These are phyloP conservation scores for Agrochola lota DNA, from an alignment of 2,888 invertebrate species.

Conservation along the genomic window DNA sequence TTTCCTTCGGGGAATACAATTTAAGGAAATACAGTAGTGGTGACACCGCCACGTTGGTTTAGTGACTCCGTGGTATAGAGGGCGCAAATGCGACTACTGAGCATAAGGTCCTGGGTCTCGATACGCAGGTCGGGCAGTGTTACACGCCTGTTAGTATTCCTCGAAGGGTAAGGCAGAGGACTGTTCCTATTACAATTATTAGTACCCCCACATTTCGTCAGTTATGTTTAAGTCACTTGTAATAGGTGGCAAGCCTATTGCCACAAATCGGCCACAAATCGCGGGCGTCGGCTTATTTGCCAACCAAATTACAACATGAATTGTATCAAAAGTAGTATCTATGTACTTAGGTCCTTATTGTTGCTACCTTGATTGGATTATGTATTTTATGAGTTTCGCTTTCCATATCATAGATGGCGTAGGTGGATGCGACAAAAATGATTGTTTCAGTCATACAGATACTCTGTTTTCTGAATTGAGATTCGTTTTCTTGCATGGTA, in stretches of 20 bases:
- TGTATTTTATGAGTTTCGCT: neutral
- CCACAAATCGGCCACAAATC: neutral
- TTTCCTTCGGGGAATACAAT: no score
- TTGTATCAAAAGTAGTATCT: neutral
- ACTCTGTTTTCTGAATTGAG: neutral
- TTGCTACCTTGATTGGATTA: neutral
- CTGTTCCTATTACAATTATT: neutral
- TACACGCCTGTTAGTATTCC: neutral
- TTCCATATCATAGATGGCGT: slow-evolving; percentile 10
- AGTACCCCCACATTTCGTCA: neutral
- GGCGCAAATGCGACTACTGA: no score
- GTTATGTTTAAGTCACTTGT: neutral
- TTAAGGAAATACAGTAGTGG: no score
- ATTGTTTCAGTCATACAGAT: neutral
- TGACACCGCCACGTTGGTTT: no score
- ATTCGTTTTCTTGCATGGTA: neutral
- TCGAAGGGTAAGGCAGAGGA: neutral
- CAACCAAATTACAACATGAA: neutral
- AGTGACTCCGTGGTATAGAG: no score
- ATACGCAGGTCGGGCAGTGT: no score
- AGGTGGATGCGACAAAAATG: neutral
- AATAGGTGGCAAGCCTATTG: neutral
- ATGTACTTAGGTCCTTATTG: neutral
- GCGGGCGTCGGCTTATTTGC: neutral
- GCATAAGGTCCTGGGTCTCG: no score